Conservation (phyloP, 2,797 vertebrate species). For the Momotus momota region DNA sequence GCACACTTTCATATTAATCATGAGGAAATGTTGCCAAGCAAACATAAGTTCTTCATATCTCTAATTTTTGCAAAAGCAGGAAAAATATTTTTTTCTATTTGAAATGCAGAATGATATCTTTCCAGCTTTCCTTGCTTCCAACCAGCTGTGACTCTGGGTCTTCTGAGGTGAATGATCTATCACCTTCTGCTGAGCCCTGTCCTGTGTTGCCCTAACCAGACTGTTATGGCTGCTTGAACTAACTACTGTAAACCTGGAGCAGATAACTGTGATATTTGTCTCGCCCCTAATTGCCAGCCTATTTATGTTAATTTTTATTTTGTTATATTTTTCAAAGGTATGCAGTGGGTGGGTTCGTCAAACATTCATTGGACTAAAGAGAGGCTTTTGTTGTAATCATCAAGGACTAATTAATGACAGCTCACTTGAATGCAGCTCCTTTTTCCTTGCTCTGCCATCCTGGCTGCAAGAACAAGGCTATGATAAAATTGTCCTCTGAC, state of each 20-base stretch:
- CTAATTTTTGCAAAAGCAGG: not conserved
- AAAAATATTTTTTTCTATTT: not conserved
- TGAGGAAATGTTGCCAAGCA: not conserved
- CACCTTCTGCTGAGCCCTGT: not conserved
- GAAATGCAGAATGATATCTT: not conserved
- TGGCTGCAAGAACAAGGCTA: rapidly evolving
- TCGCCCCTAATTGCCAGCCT: not conserved
- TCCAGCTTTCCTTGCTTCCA: not conserved
- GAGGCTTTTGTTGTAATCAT: not conserved
- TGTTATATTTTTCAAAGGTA: not conserved
- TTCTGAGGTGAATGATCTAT: not conserved
- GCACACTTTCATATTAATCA: not conserved
- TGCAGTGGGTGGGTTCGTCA: not conserved
- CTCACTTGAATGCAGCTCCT: not conserved
- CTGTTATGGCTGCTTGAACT: rapidly evolving
- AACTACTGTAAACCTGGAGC: not conserved
- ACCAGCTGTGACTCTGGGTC: not conserved
- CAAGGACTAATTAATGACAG: not conserved
- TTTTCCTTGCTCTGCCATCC: not conserved
- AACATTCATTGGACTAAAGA: not conserved
- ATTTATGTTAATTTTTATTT: not conserved
- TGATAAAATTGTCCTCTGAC: not conserved
- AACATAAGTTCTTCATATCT: not conserved
- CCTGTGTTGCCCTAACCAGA: not conserved
- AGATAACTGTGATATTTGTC: not conserved